Evolutionary conservation across 2,888 invertebrate genomes (phyloP), one percentile per base, ranked within the genome.

Genomic region (Tetranychus truncatus): DNA sequence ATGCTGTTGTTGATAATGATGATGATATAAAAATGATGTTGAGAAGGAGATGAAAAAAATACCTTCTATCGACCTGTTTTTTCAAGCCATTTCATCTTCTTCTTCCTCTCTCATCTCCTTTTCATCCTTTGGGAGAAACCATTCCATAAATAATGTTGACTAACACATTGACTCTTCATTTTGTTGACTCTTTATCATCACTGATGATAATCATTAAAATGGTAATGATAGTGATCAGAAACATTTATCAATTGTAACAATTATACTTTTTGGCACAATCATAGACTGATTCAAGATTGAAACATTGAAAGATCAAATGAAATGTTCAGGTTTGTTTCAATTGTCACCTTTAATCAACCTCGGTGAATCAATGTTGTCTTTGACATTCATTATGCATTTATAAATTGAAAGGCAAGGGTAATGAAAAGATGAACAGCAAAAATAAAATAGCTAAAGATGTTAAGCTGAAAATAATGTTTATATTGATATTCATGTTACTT

Each of bases 401-500:
- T 34, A 34, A 34, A 34, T 34, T 34, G 34, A 34, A 34, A 34
- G 34, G 34, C 34, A 34, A 55, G 55, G 55, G 15, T 55, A 15
- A 55, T 5, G 15, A 55, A 15, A 55, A 55, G 55, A 55, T 55
- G 55, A 55, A 0, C 0, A 55, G 55, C 0, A 55, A 55, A 24
- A 15, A 55, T 55, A 15, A 55, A 55, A 55, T 9, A 55, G 9
- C 7, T 55, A 55, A 55, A 55, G 15, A 55, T 55, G 55, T 7
- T 55, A 9, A 55, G 55, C 15, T 55, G 55, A 55, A 55, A 15
- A 15, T 34, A 34, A 34, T 34, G 34, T 34, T 34, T 34, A 79
- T 34, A 55, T 15, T 55, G 55, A 55, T 55, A 55, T 55, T 55
- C 55, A 55, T 55, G 55, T 79, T 78, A 79, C 78, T 79, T 79